Conservation (phyloP, 1,140 invertebrate genomes). For the Calycopis cecrops region DNA sequence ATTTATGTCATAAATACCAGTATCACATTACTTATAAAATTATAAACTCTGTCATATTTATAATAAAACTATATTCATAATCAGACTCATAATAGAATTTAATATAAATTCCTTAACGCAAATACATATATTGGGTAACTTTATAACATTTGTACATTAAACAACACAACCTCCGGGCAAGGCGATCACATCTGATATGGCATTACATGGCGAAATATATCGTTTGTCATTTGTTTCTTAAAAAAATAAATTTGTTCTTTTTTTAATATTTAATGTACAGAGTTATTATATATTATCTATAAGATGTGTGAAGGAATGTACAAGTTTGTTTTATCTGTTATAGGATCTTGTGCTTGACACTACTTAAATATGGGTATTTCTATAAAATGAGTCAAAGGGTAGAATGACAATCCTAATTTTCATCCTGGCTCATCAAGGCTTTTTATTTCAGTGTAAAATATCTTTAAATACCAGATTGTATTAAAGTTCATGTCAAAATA, state of each 20-base stretch:
- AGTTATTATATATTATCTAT: slow-evolving; percentile 5
- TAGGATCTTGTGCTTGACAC: no score
- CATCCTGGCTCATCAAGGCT: no score
- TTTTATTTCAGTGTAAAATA: not conserved
- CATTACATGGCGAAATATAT: slow-evolving; percentile 33
- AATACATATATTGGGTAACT: slow-evolving; percentile 65
- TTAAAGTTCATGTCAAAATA: not conserved
- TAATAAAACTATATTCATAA: slow-evolving; percentile 55
- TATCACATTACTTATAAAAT: slow-evolving; percentile 49
- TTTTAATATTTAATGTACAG: not conserved
- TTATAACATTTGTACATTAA: slow-evolving; percentile 56
- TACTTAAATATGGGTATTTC: no score
- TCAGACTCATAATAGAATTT: slow-evolving; percentile 69
- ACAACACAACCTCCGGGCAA: slow-evolving; percentile 67
- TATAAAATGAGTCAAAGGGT: no score
- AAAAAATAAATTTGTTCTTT: slow-evolving; percentile 2
- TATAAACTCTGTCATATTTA: slow-evolving; percentile 35
- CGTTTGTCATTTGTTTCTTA: not conserved
- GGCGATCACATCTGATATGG: slow-evolving; percentile 46
- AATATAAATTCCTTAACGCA: slow-evolving; percentile 65
- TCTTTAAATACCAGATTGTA: not conserved
- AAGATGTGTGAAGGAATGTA: slow-evolving; percentile 24
- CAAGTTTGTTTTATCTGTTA: not conserved
- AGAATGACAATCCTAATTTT: no score
- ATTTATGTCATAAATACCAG: slow-evolving; percentile 61